Evolutionary conservation across 2,113 vertebrate species (phyloP).

Genomic region (Henicopernis longicauda): DNA sequence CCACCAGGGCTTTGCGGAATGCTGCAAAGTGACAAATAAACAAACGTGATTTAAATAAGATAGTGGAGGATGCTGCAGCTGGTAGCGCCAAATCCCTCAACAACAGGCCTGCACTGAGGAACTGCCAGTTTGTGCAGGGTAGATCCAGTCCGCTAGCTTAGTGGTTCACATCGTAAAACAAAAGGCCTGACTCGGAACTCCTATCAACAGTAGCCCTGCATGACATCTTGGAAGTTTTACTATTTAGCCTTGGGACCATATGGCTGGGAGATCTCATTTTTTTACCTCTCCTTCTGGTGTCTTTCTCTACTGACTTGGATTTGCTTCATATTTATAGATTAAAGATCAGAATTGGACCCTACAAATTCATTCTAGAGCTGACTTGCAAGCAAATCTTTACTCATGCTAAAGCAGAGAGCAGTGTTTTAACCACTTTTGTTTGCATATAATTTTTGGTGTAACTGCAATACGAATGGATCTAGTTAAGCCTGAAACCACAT

Average conservation of each 20-base stretch:
- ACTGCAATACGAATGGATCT: neutral
- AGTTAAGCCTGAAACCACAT: constrained; percentile 20
- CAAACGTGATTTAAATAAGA: neutral
- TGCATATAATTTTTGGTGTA: neutral
- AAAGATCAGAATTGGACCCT: neutral
- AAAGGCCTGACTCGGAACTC: neutral
- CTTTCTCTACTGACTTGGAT: neutral
- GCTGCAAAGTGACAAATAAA: neutral
- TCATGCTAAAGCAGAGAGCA: neutral
- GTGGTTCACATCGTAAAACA: neutral
- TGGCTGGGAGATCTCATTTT: neutral
- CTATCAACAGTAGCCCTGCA: neutral
- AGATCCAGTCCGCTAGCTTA: neutral
- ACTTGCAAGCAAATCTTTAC: neutral
- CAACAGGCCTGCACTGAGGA: neutral
- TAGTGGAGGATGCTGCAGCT: neutral
- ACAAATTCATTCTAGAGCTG: neutral
- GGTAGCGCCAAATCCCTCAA: neutral
- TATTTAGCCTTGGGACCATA: neutral
- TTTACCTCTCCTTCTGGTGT: neutral
- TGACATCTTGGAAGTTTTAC: neutral
- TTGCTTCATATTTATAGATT: neutral
- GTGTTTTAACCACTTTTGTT: neutral
- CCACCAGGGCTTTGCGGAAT: neutral
- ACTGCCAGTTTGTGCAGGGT: neutral